phyloP scores from a whole-genome alignment of 2,113 vertebrate species.

The Pangasianodon gigas region DNA sequence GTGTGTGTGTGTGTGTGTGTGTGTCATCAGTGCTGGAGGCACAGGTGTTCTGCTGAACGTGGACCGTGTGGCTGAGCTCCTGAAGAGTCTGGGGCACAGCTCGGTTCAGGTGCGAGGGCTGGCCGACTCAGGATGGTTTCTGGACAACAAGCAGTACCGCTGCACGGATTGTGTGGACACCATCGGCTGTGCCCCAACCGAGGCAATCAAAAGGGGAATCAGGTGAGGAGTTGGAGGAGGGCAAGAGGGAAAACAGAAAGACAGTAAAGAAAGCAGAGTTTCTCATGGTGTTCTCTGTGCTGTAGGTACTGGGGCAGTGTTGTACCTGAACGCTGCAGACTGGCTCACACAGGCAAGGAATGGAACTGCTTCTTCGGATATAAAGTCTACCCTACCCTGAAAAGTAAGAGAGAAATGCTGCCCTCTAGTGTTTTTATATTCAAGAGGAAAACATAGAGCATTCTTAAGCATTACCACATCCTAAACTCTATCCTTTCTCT shows the following conservation, averaged over 20 bases:
- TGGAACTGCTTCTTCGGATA: constrained; percentile 99
- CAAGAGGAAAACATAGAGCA: background rate
- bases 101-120: constrained; percentile 92
- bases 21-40: constrained; percentile 83
- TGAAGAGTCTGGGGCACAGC: constrained; percentile 84
- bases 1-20: constrained; percentile 5
- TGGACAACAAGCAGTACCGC: constrained; percentile 95
- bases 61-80: constrained; percentile 87
- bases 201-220: constrained; percentile 94
- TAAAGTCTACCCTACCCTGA: constrained; percentile 92
- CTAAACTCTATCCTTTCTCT: background rate
- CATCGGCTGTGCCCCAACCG: constrained; percentile 85
- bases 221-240: constrained; percentile 71
- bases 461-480: background rate
- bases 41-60: constrained; percentile 95
- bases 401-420: constrained; percentile 76
- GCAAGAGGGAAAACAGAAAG: background rate
- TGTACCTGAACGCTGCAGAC: constrained; percentile 87
- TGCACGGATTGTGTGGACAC: constrained; percentile 89
- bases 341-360: constrained; percentile 88
- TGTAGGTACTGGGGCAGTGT: constrained; percentile 91
- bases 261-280: background rate
- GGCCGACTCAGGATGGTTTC: constrained; percentile 95
- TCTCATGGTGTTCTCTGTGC: background rate
- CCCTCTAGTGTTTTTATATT: background rate